Evolutionary conservation across 1,140 invertebrate species (phyloP), one percentile per base, ranked within the genome.

Genomic region (Drosophila lowei): DNA sequence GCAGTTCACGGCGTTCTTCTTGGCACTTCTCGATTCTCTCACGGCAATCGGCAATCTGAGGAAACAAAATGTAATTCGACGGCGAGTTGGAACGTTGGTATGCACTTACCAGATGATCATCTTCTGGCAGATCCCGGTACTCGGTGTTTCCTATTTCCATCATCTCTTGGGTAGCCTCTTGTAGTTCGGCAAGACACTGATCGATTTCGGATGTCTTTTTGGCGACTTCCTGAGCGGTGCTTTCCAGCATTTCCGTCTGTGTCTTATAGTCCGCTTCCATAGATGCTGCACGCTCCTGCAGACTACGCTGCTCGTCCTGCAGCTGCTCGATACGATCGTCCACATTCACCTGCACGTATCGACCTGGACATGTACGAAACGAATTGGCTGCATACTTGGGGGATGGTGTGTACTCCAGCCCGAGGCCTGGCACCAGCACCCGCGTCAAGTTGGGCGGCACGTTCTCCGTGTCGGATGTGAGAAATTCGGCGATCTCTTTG

Each of bases 361-460:
- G 91, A 0, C 92, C 91, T 7, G 81, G 79, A 9, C 81, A 62
- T 43, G 92, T 92, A 21, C 70, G 75, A 21, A 92, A 92, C 8
- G 94, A 93, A 83, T 96, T 96, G 67, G 93, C 93, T 75, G 94
- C 93, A 90, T 95, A 96, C 89, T 94, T 93, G 6, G 95, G 95
- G 74, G 93, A 93, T 15, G 86, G 78, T 38, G 50, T 66, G 57
- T 79, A 90, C 28, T 90, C 86, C 0, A 90, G 48, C 54, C 94
- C 93, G 3, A 93, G 93, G 60, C 92, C 92, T 42, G 93, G 91
- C 0, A 95, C 95, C 8, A 96, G 92, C 9, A 95, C 93, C 79
- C 93, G 92, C 25, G 79, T 84, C 78, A 95, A 94, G 90, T 95
- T 94, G 53, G 56, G 79, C 3, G 96, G 96, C 2, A 96, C 95